Conservation (phyloP, 2,113 vertebrate species). For the Cyprinodon tularosa region DNA sequence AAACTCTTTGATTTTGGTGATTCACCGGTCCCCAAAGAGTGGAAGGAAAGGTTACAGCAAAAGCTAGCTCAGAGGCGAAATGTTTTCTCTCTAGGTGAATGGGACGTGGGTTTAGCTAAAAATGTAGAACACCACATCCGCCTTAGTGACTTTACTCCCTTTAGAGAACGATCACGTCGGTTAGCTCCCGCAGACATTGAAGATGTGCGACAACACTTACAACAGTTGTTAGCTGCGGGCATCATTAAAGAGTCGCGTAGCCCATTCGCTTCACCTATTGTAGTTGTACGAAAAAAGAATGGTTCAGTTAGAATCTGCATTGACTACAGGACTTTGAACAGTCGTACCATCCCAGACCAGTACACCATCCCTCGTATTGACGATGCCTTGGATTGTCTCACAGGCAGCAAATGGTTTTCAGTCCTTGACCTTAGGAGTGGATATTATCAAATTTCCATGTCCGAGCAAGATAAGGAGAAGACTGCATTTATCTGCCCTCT, state of each 20-base stretch:
- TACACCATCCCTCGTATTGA: neutral
- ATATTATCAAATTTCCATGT: neutral
- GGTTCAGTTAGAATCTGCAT: neutral
- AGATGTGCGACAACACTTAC: neutral
- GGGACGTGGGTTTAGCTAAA: conserved; percentile 31
- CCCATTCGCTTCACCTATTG: neutral
- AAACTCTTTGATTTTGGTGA: conserved; percentile 24
- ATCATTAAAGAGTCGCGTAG: conserved; percentile 8
- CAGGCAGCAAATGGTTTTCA: neutral
- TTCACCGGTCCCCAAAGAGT: conserved; percentile 20
- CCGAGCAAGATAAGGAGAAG: neutral
- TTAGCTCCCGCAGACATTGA: neutral
- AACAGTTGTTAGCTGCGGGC: neutral
- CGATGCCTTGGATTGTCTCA: neutral
- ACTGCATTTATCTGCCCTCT: neutral
- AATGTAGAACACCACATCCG: neutral
- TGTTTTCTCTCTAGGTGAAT: conserved; percentile 38
- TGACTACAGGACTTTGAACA: too few relatives aligned
- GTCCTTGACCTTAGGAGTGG: neutral
- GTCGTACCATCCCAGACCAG: too few relatives aligned
- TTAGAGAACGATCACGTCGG: neutral
- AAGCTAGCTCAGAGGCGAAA: conserved; percentile 1
- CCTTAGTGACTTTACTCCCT: neutral
- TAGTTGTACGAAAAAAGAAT: conserved; percentile 7
- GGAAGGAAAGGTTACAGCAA: conserved; percentile 24